phyloP scores from a whole-genome alignment of 1,140 invertebrate species.

The Psix sp. region DNA sequence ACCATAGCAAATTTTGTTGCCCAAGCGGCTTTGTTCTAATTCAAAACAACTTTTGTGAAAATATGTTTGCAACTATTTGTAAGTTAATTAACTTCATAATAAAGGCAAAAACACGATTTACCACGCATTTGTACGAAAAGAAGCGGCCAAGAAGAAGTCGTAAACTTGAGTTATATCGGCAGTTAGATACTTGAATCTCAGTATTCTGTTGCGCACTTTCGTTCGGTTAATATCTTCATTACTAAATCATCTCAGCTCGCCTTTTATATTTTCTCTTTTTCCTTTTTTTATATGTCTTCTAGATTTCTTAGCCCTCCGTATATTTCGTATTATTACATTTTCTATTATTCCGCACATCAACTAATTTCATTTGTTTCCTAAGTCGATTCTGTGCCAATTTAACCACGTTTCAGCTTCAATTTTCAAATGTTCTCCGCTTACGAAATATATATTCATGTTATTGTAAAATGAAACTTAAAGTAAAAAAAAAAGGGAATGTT shows the following conservation, averaged over 20 bases:
- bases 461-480: too few relatives aligned
- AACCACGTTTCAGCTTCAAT: too few relatives aligned
- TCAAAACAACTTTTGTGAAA: constrained; percentile 44
- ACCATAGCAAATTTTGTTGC: too few relatives aligned
- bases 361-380: too few relatives aligned
- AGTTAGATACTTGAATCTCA: constrained; percentile 77
- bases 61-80: constrained; percentile 27
- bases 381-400: too few relatives aligned
- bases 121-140: constrained; percentile 63
- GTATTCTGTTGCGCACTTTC: constrained; percentile 74
- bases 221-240: constrained; percentile 76
- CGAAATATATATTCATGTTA: too few relatives aligned
- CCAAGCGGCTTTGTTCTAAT: constrained; percentile 14
- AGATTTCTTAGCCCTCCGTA: not conserved
- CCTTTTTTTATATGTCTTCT: constrained; percentile 23
- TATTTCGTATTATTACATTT: too few relatives aligned
- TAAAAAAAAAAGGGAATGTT: too few relatives aligned
- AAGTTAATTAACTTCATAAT: constrained; percentile 57
- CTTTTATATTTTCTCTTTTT: constrained; percentile 55
- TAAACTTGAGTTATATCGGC: constrained; percentile 76
- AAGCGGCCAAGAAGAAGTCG: constrained; percentile 69
- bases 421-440: too few relatives aligned
- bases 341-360: too few relatives aligned
- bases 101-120: constrained; percentile 57
- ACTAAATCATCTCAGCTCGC: constrained; percentile 74